Base-by-base conservation (phyloP, 1,140 invertebrate species). In the Penaeus vannamei region DNA sequence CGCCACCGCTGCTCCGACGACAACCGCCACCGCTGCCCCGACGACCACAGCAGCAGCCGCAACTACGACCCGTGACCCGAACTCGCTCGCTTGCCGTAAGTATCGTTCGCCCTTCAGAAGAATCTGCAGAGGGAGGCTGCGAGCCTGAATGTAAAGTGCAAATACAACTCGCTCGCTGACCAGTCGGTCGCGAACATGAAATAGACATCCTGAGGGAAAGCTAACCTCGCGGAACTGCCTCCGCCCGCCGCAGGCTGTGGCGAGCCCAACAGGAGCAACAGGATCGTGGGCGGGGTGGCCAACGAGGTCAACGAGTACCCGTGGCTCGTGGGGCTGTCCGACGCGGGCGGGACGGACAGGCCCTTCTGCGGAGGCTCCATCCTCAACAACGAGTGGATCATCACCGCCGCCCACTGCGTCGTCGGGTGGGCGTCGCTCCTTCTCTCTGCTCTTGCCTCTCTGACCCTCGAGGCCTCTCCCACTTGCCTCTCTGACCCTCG, bases 361-460 rank as follows among this genome's bases (percentile, higher is more conserved):
- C 92, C 92, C 10, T 92, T 91, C 46, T 94, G 94, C 87, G 94
- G 94, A 61, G 94, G 93, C n/a, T 92, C 93, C 19, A 89, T 94
- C 1, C 93, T 94, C 32, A 92, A 93, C 89, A 90, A 91, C 36
- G 91, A 92, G 62, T 94, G 93, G 92, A 91, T 94, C 8, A 89
- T 93, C 14, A 94, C 94, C 12, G 94, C 94, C 4, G 94, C 94
- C 20, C 94, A 94, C 91, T 94, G 94, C 90, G 92, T 94, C 60
- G 92, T 92, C 84, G 93, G 92, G 93, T 93, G 90, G 10, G 53
- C 0, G 17, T 53, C 10, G 53, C 12, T 1, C 10, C 53, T 17
- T 53, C 8, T 12, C 12, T 53, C 14, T 53, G 8, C 53, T 12
- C 14, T 53, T 53, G 53, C 53, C 14, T 53, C 53, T 53, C 12